Evolutionary conservation across 2,797 vertebrate genomes (phyloP), one percentile per base, ranked within the genome.

Genomic region (Pogoniulus pusillus): DNA sequence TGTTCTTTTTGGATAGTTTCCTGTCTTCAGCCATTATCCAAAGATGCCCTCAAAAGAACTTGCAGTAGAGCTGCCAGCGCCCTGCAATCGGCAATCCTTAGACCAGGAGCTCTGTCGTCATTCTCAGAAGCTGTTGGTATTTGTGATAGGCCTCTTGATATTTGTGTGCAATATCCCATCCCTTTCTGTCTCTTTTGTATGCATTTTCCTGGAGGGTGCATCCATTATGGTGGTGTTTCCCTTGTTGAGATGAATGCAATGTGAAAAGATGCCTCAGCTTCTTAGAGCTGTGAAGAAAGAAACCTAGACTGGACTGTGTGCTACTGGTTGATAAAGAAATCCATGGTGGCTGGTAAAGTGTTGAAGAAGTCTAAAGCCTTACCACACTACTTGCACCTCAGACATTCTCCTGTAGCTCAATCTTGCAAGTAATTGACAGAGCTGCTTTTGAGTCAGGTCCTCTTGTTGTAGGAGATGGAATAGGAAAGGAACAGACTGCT

Each of bases 61-160:
- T 90, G 54, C 37, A 66, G 2, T 27, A 77, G 53, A 77, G 57
- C 47, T 85, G 72, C 73, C 69, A 79, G 3, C 84, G 80, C 87
- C 72, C 55, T 75, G 64, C 83, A 93, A 90, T 95, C 92, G 95
- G 68, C 83, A 84, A 39, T 91, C 62, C 64, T 37, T 95, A 87
- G 84, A 91, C 62, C 72, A 49, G 0, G 0, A 89, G 69, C 72
- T 80, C 74, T 91, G 5, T 73, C 77, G 79, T 77, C 20, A n/a
- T 77, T 93, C 82, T 71, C 83, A 93, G 54, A 69, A 88, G 41
- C 41, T 54, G 43, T 53, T 86, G 47, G 74, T 72, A 43, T 71
- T 66, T 58, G 18, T 63, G 84, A 51, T 19, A 90, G 49, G 29
- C 41, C 24, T 80, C 69, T 94, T 80, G 88, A 71, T 92, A 35